These are phyloP conservation scores for Meloe dianella DNA, from an alignment of 2,888 invertebrate species.

Conservation along the genomic window DNA sequence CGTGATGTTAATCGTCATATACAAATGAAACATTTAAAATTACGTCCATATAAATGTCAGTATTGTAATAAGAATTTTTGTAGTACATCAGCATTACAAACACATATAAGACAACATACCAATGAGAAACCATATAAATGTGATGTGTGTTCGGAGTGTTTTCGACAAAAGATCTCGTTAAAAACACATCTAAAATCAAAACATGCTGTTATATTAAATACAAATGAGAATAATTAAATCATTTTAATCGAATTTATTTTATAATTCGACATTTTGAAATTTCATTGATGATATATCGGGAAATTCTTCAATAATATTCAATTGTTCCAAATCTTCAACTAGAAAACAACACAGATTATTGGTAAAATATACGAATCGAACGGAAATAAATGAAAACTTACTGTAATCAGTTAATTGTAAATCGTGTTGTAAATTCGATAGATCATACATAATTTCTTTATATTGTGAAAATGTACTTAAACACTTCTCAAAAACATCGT, in stretches of 20 bases:
- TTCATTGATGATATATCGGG: not conserved
- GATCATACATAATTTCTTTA: not conserved
- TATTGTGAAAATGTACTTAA: constrained; percentile 5
- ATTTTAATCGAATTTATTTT: not conserved
- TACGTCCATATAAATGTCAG: constrained; percentile 43
- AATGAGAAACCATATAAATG: constrained; percentile 44
- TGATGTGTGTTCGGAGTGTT: constrained; percentile 40
- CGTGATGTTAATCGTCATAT: constrained; percentile 41
- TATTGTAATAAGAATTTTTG: constrained; percentile 44
- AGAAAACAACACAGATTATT: not conserved
- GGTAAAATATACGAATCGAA: not conserved
- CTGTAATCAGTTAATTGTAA: not conserved
- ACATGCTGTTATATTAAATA: constrained; percentile 38
- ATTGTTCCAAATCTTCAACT: not conserved
- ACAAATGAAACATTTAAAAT: constrained; percentile 43
- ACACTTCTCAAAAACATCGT: constrained; percentile 1
- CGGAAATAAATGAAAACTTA: not conserved
- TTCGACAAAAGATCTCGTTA: constrained; percentile 44
- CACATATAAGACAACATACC: too few relatives aligned
- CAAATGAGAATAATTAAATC: not conserved
- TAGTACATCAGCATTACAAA: constrained; percentile 12
- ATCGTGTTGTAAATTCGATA: not conserved
- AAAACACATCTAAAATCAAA: constrained; percentile 49
- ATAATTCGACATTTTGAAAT: not conserved
- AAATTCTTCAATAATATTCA: not conserved